A percentile compares a stretch with the other conserved stretches of the same genome.
These are phyloP conservation scores for Autographa pulchrina DNA, from an alignment of 2,888 invertebrate species.

Conservation along the genomic window DNA sequence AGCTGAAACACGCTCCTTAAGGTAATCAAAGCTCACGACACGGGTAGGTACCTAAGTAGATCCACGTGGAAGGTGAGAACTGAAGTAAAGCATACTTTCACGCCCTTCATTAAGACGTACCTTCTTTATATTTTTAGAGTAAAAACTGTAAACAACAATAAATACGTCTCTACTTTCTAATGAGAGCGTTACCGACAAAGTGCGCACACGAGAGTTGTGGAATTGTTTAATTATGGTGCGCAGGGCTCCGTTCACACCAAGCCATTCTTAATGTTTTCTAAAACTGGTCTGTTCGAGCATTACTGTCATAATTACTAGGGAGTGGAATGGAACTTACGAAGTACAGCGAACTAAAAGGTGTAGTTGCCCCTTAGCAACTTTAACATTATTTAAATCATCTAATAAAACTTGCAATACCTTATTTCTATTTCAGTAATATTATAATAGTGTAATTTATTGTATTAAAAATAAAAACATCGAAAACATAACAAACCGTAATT, in stretches of 20 bases:
- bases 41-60: conserved; percentile 21
- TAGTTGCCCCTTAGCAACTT: not conserved
- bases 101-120: conserved; percentile 71
- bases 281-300: conserved; percentile 4
- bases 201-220: conserved; percentile 50
- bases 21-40: conserved; percentile 84
- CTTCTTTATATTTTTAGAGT: conserved; percentile 77
- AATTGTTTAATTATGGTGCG: conserved; percentile 55
- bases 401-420: too few relatives aligned
- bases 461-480: not conserved
- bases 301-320: conserved; percentile 19
- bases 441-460: too few relatives aligned
- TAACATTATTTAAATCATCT: too few relatives aligned
- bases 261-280: conserved; percentile 1
- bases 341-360: not conserved
- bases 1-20: conserved; percentile 70
- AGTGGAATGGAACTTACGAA: conserved; percentile 12
- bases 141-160: conserved; percentile 77
- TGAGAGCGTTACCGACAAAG: conserved; percentile 67
- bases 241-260: conserved; percentile 43
- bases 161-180: conserved; percentile 75
- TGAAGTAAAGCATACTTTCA: conserved; percentile 77
- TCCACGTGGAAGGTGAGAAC: conserved; percentile 84
- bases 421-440: too few relatives aligned
- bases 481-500: not conserved